These are phyloP conservation scores for Enteromius viviparus DNA, from an alignment of 2,797 vertebrate species.

Conservation along the genomic window DNA sequence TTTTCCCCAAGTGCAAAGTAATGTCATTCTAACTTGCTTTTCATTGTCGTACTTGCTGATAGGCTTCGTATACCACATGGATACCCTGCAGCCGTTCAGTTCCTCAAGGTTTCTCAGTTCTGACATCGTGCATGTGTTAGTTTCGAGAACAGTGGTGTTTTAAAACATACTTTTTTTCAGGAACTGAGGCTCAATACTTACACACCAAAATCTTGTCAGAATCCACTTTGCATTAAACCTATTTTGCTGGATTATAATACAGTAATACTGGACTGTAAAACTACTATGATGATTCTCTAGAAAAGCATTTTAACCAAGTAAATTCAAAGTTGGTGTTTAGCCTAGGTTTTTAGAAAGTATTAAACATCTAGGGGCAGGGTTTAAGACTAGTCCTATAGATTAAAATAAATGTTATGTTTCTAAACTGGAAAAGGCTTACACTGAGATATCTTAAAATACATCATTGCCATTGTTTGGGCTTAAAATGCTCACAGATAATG, in stretches of 20 bases:
- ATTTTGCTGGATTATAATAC: no score
- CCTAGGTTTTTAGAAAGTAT: background rate
- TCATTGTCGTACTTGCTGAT: constrained; percentile 13
- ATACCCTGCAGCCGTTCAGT: background rate
- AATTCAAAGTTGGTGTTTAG: background rate
- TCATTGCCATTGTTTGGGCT: no score
- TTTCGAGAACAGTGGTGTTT: background rate
- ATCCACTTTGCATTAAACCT: no score
- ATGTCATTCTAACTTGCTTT: constrained; percentile 16
- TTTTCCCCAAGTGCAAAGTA: background rate
- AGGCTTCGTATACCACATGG: background rate
- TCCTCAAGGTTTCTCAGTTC: background rate
- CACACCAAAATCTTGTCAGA: no score
- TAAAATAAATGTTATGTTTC: no score
- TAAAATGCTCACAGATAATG: no score
- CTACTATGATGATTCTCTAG: background rate
- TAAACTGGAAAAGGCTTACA: no score
- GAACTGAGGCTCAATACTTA: no score
- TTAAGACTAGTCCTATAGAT: no score
- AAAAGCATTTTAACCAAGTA: background rate
- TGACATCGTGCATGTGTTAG: background rate
- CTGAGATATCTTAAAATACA: no score
- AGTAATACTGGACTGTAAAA: no score
- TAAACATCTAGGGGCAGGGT: background rate
- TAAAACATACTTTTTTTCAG: background rate